Evolutionary conservation across 1,140 invertebrate species (phyloP).

Genomic region (Theocolax elegans): DNA sequence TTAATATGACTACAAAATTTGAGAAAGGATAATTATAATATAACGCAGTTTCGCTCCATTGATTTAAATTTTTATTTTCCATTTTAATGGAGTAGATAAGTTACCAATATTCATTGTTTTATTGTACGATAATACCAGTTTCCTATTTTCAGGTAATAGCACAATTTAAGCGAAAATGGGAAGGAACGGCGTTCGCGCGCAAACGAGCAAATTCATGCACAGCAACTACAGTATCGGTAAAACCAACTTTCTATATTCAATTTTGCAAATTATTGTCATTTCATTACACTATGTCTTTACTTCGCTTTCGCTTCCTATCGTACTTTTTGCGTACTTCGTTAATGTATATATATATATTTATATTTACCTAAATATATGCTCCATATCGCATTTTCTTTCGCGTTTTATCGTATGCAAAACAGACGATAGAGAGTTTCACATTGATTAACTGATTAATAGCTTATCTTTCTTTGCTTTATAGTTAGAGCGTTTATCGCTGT

Average conservation of each 20-base stretch:
- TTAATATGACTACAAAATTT: too few species aligned
- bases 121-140: too few species aligned
- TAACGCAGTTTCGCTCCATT: too few species aligned
- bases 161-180: conserved; percentile 83
- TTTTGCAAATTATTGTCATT: background rate
- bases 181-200: conserved; percentile 74
- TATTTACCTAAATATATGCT: too few species aligned
- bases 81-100: too few species aligned
- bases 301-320: background rate
- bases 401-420: background rate
- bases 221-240: conserved; percentile 86
- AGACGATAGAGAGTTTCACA: background rate
- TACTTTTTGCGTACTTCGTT: background rate
- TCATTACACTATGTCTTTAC: background rate
- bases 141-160: conserved; percentile 73
- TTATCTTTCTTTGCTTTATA: conserved; percentile 34
- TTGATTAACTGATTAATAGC: conserved; percentile 3
- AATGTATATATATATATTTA: background rate
- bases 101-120: too few species aligned
- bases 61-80: too few species aligned
- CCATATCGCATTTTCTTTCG: too few species aligned
- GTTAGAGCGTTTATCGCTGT: conserved; percentile 36
- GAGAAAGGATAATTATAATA: too few species aligned
- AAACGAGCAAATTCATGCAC: conserved; percentile 84
- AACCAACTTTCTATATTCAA: conserved; percentile 52